A percentile compares a stretch with the other conserved stretches of the same genome.
Evolutionary conservation across 1,140 invertebrate species (phyloP).

Genomic region (Ostrea denselamellosa): DNA sequence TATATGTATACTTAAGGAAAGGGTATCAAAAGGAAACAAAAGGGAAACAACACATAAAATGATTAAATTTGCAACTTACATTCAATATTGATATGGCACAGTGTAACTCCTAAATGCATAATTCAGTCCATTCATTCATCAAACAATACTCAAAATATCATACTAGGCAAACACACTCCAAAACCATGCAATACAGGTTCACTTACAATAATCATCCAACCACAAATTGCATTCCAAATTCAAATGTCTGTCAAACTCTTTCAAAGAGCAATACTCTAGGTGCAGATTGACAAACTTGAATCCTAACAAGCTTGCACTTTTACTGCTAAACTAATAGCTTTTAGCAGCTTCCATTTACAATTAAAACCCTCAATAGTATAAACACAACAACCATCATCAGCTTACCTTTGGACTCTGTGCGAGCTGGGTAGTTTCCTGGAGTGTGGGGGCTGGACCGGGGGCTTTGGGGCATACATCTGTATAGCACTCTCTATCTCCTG

Average conservation of each 20-base stretch:
- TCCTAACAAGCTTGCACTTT: background rate
- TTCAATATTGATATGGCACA: conserved; percentile 16
- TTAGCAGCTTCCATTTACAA: background rate
- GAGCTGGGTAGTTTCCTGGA: conserved; percentile 59
- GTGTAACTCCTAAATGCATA: background rate
- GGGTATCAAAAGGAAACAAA: background rate
- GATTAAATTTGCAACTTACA: conserved; percentile 1
- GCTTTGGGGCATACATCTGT: conserved; percentile 70
- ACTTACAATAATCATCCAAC: background rate
- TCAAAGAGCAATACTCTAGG: background rate
- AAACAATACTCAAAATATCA: conserved; percentile 1
- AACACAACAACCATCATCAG: background rate
- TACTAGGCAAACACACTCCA: conserved; percentile 12
- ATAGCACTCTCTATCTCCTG: conserved; percentile 52
- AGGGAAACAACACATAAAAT: background rate
- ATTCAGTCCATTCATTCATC: background rate
- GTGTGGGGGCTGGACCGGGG: conserved; percentile 65
- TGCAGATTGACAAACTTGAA: background rate
- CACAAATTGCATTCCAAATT: background rate
- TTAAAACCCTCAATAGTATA: background rate
- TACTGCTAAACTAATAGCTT: conserved; percentile 11
- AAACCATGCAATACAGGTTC: background rate
- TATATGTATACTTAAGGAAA: background rate
- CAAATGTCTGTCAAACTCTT: background rate
- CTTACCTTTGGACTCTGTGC: conserved; percentile 70